Evolutionary conservation across 2,888 invertebrate genomes (phyloP).

Genomic region (Heliconius erato): DNA sequence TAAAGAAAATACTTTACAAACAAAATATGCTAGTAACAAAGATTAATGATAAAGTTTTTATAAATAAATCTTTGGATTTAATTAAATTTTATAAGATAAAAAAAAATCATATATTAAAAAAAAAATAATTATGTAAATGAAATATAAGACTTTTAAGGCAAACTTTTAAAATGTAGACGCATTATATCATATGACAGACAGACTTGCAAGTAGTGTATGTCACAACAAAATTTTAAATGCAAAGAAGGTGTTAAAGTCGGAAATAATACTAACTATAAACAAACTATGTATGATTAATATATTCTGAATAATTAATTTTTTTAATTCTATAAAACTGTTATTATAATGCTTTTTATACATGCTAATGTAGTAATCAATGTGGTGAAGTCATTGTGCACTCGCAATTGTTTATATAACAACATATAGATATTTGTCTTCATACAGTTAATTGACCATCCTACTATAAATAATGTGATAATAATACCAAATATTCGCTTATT

Average conservation of each 20-base stretch:
- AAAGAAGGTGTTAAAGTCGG: not conserved
- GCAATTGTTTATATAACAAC: not conserved
- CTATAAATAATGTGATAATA: not conserved
- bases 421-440: not conserved
- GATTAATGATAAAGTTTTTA: not conserved
- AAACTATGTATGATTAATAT: not conserved
- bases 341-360: not conserved
- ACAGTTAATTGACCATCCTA: not conserved
- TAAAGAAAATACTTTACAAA: not conserved
- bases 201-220: not conserved
- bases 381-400: not conserved
- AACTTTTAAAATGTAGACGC: not conserved
- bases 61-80: not conserved
- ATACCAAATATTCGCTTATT: not conserved
- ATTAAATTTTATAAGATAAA: too few relatives aligned
- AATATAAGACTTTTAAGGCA: not conserved
- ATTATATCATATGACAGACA: not conserved
- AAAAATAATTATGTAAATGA: too few relatives aligned
- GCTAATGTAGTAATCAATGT: not conserved
- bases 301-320: not conserved
- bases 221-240: not conserved
- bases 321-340: not conserved
- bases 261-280: not conserved
- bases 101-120: not conserved
- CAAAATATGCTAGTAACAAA: not conserved